Percentiles rank a stretch among this genome's conserved stretches.
Evolutionary conservation across 2,888 invertebrate genomes (phyloP).

Genomic region (Phyllotreta cruciferae): DNA sequence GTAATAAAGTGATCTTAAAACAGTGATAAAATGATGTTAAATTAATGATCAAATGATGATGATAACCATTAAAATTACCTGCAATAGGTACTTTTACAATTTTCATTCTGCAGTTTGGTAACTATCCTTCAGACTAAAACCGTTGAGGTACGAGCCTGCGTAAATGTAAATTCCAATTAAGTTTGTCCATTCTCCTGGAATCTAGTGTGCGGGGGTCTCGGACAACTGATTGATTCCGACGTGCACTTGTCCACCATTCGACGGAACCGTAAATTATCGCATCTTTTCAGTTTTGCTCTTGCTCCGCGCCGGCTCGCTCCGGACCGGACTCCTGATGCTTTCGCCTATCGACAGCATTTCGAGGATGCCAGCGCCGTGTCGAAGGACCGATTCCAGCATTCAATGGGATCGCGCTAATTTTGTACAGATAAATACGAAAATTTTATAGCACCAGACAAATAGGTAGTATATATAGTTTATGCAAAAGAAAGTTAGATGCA

Average conservation of each 20-base stretch:
- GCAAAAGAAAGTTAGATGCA: too few relatives aligned
- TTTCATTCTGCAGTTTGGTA: too few relatives aligned
- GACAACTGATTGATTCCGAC: constrained; percentile 61
- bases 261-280: constrained; percentile 55
- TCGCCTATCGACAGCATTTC: constrained; percentile 25
- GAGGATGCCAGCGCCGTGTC: constrained; percentile 17
- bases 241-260: constrained; percentile 55
- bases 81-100: too few relatives aligned
- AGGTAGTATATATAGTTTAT: too few relatives aligned
- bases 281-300: constrained; percentile 32
- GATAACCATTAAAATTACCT: too few relatives aligned
- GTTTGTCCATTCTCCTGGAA: constrained; percentile 55
- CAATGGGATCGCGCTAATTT: constrained; percentile 32
- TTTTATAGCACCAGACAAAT: too few relatives aligned
- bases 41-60: too few relatives aligned
- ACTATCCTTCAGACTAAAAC: too few relatives aligned
- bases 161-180: constrained; percentile 61
- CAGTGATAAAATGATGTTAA: too few relatives aligned
- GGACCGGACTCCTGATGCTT: constrained; percentile 8
- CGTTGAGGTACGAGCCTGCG: constrained; percentile 52
- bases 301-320: constrained; percentile 25
- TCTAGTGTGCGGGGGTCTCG: constrained; percentile 55
- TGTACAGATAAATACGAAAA: neutral
- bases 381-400: constrained; percentile 25
- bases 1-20: too few relatives aligned